Evolutionary conservation across 2,113 vertebrate genomes (phyloP), one percentile per base, ranked within the genome.

Genomic region (Hippoglossus stenolepis): DNA sequence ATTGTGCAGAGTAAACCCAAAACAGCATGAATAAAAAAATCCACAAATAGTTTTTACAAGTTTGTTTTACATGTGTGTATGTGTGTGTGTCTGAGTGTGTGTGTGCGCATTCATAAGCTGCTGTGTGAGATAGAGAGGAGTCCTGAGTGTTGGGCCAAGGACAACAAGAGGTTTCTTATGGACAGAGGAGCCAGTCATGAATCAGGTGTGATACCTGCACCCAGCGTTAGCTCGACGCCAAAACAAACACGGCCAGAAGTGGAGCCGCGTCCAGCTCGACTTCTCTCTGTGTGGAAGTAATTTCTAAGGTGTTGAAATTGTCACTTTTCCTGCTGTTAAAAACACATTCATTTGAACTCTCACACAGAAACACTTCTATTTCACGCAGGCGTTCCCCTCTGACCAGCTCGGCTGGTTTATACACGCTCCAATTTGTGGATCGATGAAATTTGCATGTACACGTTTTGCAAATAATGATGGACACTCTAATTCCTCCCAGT

Each of bases 201-300:
- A 93, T 95, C 92, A 93, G 92, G 90, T 93, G 90, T 85, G 89
- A 93, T 94, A 95, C 93, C 93, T 93, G 92, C 84, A 23, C 69
- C 49, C 63, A 26, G 83, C 65, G 61, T 54, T 74, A 84, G 82
- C 75, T 10, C 5, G 57, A 40, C 4, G 91, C 93, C 94, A 94
- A 94, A 75, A 73, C 87, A 93, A 94, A 94, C 90, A 94, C 74
- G 28, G 23, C 65, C 60, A 57, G 4, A 75, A 82, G 74, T 77
- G 77, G 24, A 88, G 79, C 85, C 7, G 68, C 15, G 21, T 82
- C 58, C 49, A 6, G 65, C 85, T 89, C 78, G 71, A 76, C 79
- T 82, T 83, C 63, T 64, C 74, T 72, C 72, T 79, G 80, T 38
- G 73, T 83, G 88, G 86, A 92, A 87, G 89, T 82, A 74, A 91